Percentiles rank a stretch among this genome's conserved stretches.
These are phyloP conservation scores for Diaprepes abbreviatus DNA, from an alignment of 2,888 invertebrate species.

Conservation along the genomic window DNA sequence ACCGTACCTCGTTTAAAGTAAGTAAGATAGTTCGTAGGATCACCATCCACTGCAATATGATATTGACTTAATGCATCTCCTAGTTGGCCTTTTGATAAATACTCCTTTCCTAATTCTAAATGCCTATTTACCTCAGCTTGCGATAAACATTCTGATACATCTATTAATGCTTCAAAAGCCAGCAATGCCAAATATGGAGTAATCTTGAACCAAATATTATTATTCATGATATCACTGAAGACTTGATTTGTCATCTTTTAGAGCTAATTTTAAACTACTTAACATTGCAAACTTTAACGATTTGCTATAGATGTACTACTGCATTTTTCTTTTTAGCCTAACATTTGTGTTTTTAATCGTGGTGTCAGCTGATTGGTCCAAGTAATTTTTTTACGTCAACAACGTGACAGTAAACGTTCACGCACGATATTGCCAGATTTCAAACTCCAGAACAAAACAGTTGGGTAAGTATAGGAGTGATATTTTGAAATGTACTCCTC, in stretches of 20 bases:
- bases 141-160: constrained; percentile 80
- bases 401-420: neutral
- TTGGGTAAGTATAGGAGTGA: no score
- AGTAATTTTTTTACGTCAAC: constrained; percentile 31
- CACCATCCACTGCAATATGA: constrained; percentile 97
- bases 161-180: constrained; percentile 77
- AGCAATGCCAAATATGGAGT: constrained; percentile 78
- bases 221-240: constrained; percentile 70
- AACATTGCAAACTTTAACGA: constrained; percentile 34
- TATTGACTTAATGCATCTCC: constrained; percentile 97
- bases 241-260: constrained; percentile 40
- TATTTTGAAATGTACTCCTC: no score
- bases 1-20: constrained; percentile 97
- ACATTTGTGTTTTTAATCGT: constrained; percentile 61
- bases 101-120: constrained; percentile 92
- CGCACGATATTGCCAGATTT: neutral
- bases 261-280: constrained; percentile 48
- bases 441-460: no score
- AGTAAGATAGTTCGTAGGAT: constrained; percentile 95
- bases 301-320: neutral
- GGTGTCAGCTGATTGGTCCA: constrained; percentile 70
- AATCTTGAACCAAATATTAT: constrained; percentile 72
- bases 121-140: constrained; percentile 91
- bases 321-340: constrained; percentile 18
- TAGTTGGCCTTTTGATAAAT: constrained; percentile 92